Conservation (phyloP, 2,113 vertebrate species). For the Columba livia region DNA sequence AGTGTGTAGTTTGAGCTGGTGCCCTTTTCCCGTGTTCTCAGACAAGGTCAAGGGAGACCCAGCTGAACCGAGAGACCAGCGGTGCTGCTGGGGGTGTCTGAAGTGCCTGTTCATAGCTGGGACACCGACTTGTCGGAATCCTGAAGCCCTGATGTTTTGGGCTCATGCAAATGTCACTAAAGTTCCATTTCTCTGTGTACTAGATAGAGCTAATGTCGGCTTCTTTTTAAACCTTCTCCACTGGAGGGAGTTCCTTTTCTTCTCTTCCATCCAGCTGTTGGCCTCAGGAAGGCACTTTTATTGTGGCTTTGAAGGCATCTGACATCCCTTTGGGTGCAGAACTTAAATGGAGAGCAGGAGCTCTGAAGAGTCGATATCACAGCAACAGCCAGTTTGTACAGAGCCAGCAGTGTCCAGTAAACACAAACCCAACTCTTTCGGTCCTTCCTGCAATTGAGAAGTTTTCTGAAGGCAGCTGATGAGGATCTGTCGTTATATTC, state of each 20-base stretch:
- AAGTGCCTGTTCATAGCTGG: not conserved
- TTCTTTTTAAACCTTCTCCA: not conserved
- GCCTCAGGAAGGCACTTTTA: not conserved
- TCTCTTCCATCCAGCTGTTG: no score
- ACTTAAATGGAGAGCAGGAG: not conserved
- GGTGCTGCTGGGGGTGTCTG: not conserved
- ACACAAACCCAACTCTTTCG: not conserved
- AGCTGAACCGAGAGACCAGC: fast-evolving
- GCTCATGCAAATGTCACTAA: fast-evolving
- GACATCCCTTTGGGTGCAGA: not conserved
- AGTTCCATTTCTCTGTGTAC: not conserved
- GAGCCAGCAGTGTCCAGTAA: not conserved
- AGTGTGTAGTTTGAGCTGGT: not conserved
- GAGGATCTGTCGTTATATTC: not conserved
- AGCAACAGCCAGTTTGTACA: not conserved
- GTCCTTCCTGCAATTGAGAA: not conserved
- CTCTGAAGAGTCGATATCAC: not conserved
- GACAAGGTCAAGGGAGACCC: not conserved
- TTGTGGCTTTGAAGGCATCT: not conserved
- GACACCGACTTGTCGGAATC: not conserved
- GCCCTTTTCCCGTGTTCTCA: not conserved
- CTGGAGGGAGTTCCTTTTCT: not conserved
- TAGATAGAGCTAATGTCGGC: not conserved
- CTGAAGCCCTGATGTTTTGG: not conserved
- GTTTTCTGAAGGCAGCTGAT: not conserved